Evolutionary conservation across 1,140 invertebrate species (phyloP), one percentile per base, ranked within the genome.

Genomic region (Bathynomus jamesi): DNA sequence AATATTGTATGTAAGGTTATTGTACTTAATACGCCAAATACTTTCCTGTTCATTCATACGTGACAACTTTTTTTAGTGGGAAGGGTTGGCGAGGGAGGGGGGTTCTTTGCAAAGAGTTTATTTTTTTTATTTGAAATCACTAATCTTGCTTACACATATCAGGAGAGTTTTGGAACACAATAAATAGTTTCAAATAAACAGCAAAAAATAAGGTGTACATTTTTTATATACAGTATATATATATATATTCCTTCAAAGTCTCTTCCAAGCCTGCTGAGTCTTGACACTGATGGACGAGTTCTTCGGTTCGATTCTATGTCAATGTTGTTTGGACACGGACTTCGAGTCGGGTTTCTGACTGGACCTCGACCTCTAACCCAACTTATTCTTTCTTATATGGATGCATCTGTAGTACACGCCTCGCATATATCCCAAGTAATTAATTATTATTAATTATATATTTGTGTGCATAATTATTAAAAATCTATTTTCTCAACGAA

Each of bases 131-230:
- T n/a, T n/a, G n/a, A n/a, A n/a, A n/a, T n/a, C n/a, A n/a, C n/a
- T n/a, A n/a, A n/a, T n/a, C n/a, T n/a, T n/a, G n/a, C n/a, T n/a
- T n/a, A n/a, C n/a, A n/a, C n/a, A n/a, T n/a, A n/a, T n/a, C n/a
- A n/a, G n/a, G n/a, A n/a, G n/a, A n/a, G n/a, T n/a, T n/a, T n/a
- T n/a, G n/a, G n/a, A n/a, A n/a, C n/a, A n/a, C n/a, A n/a, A n/a
- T n/a, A n/a, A 28, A 21, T 64, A 21, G 17, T 25, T 21, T 28
- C 28, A 60, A 21, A 60, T 61, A 69, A 10, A 3, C n/a, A 69
- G 10, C 0, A n/a, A 69, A 28, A 32, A 27, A 46, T 67, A 40
- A 68, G 46, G 27, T 68, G 60, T 68, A 68, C 60, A 68, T 68
- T 64, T 25, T 64, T 25, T 64, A 64, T 64, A 64, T 64, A 64